A percentile compares a stretch with the other conserved stretches of the same genome.
These are phyloP conservation scores for Hetaerina titia DNA, from an alignment of 2,888 invertebrate species.

Conservation along the genomic window DNA sequence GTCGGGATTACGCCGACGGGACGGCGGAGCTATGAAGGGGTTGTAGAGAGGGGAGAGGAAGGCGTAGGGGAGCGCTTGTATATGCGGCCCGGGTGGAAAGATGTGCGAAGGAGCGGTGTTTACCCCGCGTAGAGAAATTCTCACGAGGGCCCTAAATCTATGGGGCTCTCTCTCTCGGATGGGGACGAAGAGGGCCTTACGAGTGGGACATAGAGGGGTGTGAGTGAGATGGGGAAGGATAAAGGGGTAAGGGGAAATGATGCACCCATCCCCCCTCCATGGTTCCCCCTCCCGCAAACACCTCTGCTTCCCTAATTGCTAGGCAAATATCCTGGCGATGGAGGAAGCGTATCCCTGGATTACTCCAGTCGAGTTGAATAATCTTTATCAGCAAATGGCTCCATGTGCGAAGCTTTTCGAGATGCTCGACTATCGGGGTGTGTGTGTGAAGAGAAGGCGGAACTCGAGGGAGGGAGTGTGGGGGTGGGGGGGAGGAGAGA, in stretches of 20 bases:
- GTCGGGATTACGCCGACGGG: too few relatives aligned
- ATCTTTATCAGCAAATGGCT: constrained; percentile 18
- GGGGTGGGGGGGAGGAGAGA: background rate
- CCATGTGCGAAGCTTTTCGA: background rate
- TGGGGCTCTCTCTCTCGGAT: background rate
- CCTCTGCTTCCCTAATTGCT: constrained; percentile 11
- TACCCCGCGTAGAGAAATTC: too few relatives aligned
- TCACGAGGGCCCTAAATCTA: background rate
- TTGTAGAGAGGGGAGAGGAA: too few relatives aligned
- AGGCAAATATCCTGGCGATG: constrained; percentile 17
- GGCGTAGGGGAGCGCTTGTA: too few relatives aligned
- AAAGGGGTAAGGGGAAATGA: too few relatives aligned
- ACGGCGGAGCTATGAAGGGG: too few relatives aligned
- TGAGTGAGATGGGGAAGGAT: too few relatives aligned
- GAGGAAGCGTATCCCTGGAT: constrained; percentile 6
- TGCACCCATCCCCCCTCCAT: background rate
- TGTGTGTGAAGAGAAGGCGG: background rate
- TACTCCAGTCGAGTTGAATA: background rate
- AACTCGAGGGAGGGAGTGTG: background rate
- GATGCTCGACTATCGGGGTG: background rate
- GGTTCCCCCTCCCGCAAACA: background rate
- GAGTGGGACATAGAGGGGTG: too few relatives aligned
- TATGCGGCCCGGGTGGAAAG: too few relatives aligned
- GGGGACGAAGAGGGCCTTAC: background rate
- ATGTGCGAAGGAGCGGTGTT: too few relatives aligned